These are phyloP conservation scores for Canis aureus DNA, from an alignment of 2,113 vertebrate genomes.

Conservation along the genomic window DNA sequence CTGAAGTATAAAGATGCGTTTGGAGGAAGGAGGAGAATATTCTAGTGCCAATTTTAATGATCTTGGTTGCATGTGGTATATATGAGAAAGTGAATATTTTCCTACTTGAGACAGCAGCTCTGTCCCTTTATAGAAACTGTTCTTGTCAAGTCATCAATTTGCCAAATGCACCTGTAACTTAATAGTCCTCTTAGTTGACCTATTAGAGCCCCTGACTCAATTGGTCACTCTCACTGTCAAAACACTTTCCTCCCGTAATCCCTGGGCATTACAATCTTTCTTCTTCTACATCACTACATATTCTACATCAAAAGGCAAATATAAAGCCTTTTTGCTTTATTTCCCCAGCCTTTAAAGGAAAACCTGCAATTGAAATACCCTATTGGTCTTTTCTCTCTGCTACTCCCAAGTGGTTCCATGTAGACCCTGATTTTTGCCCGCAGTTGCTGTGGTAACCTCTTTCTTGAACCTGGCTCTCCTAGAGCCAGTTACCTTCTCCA, in stretches of 20 bases:
- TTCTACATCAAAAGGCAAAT: too few relatives aligned
- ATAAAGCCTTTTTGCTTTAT: not conserved
- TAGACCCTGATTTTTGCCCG: not conserved
- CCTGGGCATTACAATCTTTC: not conserved
- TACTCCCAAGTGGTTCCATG: not conserved
- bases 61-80: not conserved
- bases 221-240: not conserved
- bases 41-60: not conserved
- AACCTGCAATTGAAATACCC: not conserved
- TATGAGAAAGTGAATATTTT: not conserved
- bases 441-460: not conserved
- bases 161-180: not conserved
- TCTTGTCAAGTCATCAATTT: not conserved
- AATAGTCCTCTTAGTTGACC: not conserved
- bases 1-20: not conserved
- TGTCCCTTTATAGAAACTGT: not conserved
- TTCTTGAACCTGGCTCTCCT: not conserved
- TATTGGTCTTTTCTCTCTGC: not conserved
- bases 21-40: not conserved
- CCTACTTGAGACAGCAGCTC: not conserved
- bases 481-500: not conserved
- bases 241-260: not conserved
- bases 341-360: not conserved
- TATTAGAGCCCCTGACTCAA: not conserved
- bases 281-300: not conserved